Evolutionary conservation across 1,140 invertebrate species (phyloP), one percentile per base, ranked within the genome.

Genomic region (Leptonema lineaticorne): DNA sequence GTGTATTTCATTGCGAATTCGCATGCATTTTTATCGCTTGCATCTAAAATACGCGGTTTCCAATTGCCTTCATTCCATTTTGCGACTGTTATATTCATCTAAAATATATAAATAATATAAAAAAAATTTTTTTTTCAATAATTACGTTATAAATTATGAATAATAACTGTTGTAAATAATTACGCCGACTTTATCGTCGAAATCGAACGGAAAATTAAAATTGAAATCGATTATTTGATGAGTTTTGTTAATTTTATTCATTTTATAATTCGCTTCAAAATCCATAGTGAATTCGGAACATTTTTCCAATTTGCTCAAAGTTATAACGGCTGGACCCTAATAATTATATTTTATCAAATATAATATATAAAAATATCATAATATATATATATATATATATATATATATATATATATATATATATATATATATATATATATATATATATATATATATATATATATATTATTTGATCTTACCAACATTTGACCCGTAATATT

Each of bases 301-400:
- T 63, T 68, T 62, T 62, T 68, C 58, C 14, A 68, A 2, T 60
- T 58, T 58, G 1, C 8, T 28, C 26, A 68, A 16, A 8, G 18
- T 50, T 18, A 68, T 29, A 28, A 22, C 28, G 30, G 57, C 66
- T 8, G 66, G 66, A 26, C 66, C 66, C 66, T 68, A 27, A 46
- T 46, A 46, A 65, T 56, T 56, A 29, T 29, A 56, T 24, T 26
- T 56, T 56, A 56, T 6, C 8, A 57, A 33, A 5, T 6, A 6
- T 33, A 33, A 33, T 33, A 33, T 33, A n/a, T n/a, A n/a, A n/a
- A n/a, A n/a, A n/a, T n/a, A n/a, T n/a, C n/a, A n/a, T n/a, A n/a
- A n/a, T n/a, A n/a, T n/a, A n/a, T n/a, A n/a, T n/a, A n/a, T n/a
- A n/a, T n/a, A n/a, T n/a, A n/a, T n/a, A n/a, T n/a, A n/a, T n/a